Conservation (phyloP, 1,140 invertebrate species). For the Acyrthosiphon pisum region DNA sequence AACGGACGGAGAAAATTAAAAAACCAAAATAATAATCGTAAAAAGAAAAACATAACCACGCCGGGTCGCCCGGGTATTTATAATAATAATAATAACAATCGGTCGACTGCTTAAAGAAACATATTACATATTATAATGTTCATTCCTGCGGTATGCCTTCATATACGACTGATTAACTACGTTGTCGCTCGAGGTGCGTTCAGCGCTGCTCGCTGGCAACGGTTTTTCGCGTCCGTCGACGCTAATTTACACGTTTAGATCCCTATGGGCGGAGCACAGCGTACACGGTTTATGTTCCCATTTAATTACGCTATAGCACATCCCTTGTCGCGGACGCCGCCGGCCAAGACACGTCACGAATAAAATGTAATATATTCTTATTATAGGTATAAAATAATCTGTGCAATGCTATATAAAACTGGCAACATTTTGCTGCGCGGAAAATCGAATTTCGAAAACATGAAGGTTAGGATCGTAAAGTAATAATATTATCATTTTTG, state of each 20-base stretch:
- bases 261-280: not conserved
- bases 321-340: not conserved
- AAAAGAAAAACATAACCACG: not conserved
- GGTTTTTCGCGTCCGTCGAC: constrained; percentile 29
- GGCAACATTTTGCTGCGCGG: not conserved
- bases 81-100: not conserved
- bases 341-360: not conserved
- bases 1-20: constrained; percentile 7
- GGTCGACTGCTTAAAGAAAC: not conserved
- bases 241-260: constrained; percentile 23
- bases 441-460: not conserved
- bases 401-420: not conserved
- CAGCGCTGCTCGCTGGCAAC: not conserved
- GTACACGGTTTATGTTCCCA: not conserved
- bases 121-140: not conserved
- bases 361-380: not conserved
- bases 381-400: not conserved
- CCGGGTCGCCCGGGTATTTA: not conserved
- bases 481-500: too few species aligned
- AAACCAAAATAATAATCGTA: constrained; percentile 14
- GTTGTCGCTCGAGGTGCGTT: constrained; percentile 34
- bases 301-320: not conserved
- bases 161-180: constrained; percentile 4
- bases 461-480: not conserved
- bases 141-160: not conserved